These are phyloP conservation scores for Archegozetes longisetosus DNA, from an alignment of 1,140 invertebrate genomes.

Conservation along the genomic window DNA sequence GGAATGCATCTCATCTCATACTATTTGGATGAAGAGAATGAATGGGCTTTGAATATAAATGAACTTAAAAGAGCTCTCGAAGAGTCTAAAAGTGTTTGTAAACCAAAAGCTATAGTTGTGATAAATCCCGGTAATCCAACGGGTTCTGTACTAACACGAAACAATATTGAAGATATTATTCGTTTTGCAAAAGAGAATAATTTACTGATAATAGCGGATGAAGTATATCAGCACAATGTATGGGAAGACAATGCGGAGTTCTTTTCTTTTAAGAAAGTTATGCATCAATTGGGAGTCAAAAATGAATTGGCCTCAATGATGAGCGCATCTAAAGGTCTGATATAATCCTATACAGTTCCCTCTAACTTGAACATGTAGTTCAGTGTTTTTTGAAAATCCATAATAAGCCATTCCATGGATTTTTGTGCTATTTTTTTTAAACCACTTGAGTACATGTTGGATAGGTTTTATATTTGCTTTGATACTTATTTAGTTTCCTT, in stretches of 20 bases:
- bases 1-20: slow-evolving; percentile 71
- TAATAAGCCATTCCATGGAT: not conserved
- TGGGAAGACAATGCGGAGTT: slow-evolving; percentile 75
- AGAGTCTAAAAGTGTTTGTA: slow-evolving; percentile 47
- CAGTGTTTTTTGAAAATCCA: not conserved
- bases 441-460: too few species aligned
- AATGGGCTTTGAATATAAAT: slow-evolving; percentile 62
- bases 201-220: slow-evolving; percentile 83
- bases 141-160: slow-evolving; percentile 63
- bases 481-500: too few species aligned
- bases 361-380: too few species aligned
- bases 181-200: slow-evolving; percentile 76
- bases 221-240: slow-evolving; percentile 85
- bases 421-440: not conserved
- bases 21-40: slow-evolving; percentile 73
- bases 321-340: slow-evolving; percentile 82
- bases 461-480: too few species aligned
- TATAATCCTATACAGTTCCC: slow-evolving; percentile 27
- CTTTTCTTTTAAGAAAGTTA: slow-evolving; percentile 85
- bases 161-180: slow-evolving; percentile 84
- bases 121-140: slow-evolving; percentile 99
- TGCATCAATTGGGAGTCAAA: slow-evolving; percentile 63
- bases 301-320: slow-evolving; percentile 90
- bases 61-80: slow-evolving; percentile 64
- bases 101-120: slow-evolving; percentile 62